Evolutionary conservation across 2,113 vertebrate species (phyloP), one percentile per base, ranked within the genome.

Genomic region (Barbus barbus): DNA sequence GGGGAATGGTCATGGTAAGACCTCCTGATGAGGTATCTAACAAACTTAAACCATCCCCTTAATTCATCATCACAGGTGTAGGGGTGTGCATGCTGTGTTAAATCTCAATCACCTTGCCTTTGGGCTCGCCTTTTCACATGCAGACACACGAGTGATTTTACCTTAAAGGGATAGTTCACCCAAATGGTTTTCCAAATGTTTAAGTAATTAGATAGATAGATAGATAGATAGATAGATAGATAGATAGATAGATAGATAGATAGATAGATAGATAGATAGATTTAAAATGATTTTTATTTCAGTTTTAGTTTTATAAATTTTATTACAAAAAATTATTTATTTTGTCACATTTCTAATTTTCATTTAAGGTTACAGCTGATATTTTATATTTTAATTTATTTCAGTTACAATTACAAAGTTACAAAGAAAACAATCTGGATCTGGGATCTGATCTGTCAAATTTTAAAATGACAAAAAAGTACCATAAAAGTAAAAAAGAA

Each of bases 1-100:
- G 98, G 88, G 98, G 97, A 86, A 99, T 99, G 98, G 98, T 99
- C 91, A 99, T 99, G 98, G 98, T 99, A 94, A 91, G 97, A 86
- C 90, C 91, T 58, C 36, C 20, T 87, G 72, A 89, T 84, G 93
- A 93, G 92, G 91, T 93, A 93, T 78, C 87, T 87, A 88, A 71
- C 85, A 89, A 89, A 87, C 88, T 78, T 74, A 85, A 86, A 48
- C 77, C 87, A 81, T 78, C 69, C 46, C 12, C 75, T 84, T 75
- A 85, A 71, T 90, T 56, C 75, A 69, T 88, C 48, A 22, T 24
- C 38, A n/a, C 12, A 36, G 84, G 48, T 78, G 82, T 76, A 74
- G 76, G 38, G 11, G 46, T 12, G 11, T 48, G 84, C 75, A 69
- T 85, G 78, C 48, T 78, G n/a, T 73, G n/a, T 13, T 72, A 22